phyloP scores from a whole-genome alignment of 2,888 invertebrate genomes.

The Leptinotarsa juncta region DNA sequence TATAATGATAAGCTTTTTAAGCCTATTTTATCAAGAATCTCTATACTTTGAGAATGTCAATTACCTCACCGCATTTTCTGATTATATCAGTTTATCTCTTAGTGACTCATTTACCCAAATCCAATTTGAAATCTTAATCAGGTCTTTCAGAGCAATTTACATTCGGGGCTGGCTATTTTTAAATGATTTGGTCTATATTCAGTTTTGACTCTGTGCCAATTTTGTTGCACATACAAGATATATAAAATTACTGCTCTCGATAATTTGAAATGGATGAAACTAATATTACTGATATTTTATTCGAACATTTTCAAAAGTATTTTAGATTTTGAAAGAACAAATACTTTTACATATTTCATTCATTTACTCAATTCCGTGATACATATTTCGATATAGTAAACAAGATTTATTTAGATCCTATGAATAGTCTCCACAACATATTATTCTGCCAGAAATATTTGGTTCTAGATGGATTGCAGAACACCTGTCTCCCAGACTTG shows the following conservation, averaged over 20 bases:
- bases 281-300: neutral
- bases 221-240: conserved; percentile 41
- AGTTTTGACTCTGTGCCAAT: conserved; percentile 55
- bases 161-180: conserved; percentile 45
- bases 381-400: neutral
- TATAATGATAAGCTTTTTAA: too few relatives aligned
- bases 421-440: conserved; percentile 14
- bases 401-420: conserved; percentile 5
- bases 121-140: conserved; percentile 11
- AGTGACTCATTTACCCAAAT: neutral
- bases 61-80: neutral
- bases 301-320: neutral
- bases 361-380: neutral
- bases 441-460: conserved; percentile 7
- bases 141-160: conserved; percentile 10
- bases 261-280: neutral
- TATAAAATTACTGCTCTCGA: conserved; percentile 6
- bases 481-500: neutral
- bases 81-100: neutral
- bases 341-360: neutral
- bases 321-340: neutral
- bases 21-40: neutral
- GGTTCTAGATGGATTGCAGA: neutral
- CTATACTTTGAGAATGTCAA: neutral
- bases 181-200: conserved; percentile 51